phyloP scores from a whole-genome alignment of 2,113 vertebrate genomes.

The Tragelaphus buxtoni region DNA sequence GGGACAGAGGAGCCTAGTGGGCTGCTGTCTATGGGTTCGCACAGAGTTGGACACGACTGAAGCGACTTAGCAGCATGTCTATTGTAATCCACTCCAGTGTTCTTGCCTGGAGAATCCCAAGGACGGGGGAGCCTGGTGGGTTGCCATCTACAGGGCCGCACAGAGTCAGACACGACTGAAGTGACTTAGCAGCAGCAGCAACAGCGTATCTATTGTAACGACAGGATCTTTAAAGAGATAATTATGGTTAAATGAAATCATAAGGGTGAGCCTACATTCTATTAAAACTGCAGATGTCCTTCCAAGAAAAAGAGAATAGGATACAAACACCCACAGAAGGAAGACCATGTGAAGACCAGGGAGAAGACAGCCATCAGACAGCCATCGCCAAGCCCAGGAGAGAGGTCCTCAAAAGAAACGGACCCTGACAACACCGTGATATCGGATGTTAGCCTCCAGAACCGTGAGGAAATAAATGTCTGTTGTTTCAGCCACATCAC shows the following conservation, averaged over 20 bases:
- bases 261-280: not conserved
- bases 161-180: too few species aligned
- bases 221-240: not conserved
- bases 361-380: rapidly evolving
- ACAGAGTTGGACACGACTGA: too few species aligned
- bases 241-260: not conserved
- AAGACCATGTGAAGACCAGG: not conserved
- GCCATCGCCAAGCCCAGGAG: not conserved
- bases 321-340: not conserved
- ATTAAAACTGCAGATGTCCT: not conserved
- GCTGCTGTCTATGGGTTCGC: too few species aligned
- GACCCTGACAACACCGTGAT: not conserved
- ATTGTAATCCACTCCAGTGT: too few species aligned
- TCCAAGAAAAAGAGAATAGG: not conserved
- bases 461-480: not conserved
- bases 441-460: not conserved
- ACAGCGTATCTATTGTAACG: too few species aligned
- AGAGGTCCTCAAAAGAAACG: not conserved
- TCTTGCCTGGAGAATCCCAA: too few species aligned
- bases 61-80: not conserved
- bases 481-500: not conserved
- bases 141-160: too few species aligned
- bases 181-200: too few species aligned
- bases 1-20: too few species aligned
- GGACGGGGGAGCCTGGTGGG: too few species aligned